Conservation (phyloP, 2,888 invertebrate species). For the Lucinisca nassula region DNA sequence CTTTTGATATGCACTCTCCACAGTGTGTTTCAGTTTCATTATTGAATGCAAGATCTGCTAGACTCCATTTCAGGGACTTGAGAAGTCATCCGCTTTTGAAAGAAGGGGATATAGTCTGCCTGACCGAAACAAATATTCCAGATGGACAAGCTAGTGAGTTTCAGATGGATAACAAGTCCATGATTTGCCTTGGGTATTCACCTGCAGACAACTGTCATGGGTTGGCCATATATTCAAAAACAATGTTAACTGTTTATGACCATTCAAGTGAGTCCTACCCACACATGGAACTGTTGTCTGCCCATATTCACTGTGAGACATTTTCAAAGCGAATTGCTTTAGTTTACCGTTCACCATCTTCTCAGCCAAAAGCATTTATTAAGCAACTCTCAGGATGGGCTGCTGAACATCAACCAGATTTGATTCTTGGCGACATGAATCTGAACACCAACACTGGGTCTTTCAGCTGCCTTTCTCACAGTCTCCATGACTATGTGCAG, state of each 20-base stretch:
- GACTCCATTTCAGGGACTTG: conserved; percentile 19
- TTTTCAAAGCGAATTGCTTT: not conserved
- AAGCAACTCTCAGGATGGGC: not conserved
- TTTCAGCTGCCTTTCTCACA: not conserved
- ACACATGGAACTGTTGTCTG: conserved; percentile 15
- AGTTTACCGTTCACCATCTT: conserved; percentile 25
- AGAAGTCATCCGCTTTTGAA: not conserved
- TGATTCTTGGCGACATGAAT: conserved; percentile 19
- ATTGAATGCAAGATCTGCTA: conserved; percentile 34
- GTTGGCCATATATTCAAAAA: not conserved
- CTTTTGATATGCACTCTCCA: not conserved
- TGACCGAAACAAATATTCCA: conserved; percentile 19
- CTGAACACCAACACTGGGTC: not conserved
- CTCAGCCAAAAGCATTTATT: conserved; percentile 6
- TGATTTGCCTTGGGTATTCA: not conserved
- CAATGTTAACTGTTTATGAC: no score
- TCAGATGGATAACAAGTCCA: not conserved
- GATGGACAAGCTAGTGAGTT: not conserved
- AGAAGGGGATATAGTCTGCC: conserved; percentile 5
- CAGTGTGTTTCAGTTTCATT: not conserved
- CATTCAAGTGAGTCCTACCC: no score
- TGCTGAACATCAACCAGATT: not conserved
- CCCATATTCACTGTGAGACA: not conserved
- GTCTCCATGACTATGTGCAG: not conserved
- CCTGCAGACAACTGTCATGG: conserved; percentile 18